A percentile compares a stretch with the other conserved stretches of the same genome.
These are phyloP conservation scores for Pogoniulus pusillus DNA, from an alignment of 2,797 vertebrate species.

Conservation along the genomic window DNA sequence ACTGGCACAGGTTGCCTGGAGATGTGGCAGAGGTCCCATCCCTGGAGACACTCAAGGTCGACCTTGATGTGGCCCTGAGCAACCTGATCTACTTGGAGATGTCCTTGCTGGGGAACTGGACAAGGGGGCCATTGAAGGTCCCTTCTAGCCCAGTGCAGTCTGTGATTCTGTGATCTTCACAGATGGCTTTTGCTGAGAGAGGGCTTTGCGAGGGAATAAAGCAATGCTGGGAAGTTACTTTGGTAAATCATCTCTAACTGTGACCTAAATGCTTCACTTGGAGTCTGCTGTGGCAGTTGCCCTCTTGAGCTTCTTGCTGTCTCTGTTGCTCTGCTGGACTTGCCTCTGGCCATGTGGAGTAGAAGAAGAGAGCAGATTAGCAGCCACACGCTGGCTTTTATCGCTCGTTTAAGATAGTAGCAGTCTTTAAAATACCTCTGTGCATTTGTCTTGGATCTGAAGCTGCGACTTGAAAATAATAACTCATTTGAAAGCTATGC, in stretches of 20 bases:
- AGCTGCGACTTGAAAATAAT: neutral
- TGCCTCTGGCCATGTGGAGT: fast-evolving
- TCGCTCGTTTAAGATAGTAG: neutral
- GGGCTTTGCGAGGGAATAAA: neutral
- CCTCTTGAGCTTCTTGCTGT: fast-evolving
- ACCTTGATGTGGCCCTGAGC: too few species aligned
- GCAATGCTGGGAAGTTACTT: fast-evolving
- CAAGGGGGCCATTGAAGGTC: too few species aligned
- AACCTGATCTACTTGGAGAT: too few species aligned
- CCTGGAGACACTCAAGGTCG: too few species aligned
- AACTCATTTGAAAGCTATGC: neutral
- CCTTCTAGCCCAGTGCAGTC: too few species aligned
- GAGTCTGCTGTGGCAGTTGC: neutral
- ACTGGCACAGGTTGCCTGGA: too few species aligned
- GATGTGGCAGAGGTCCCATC: too few species aligned
- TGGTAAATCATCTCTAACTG: neutral
- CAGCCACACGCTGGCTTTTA: fast-evolving
- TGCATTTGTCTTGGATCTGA: neutral
- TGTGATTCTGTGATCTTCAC: neutral
- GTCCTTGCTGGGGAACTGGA: too few species aligned
- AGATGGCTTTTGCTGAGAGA: neutral
- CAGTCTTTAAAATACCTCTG: neutral
- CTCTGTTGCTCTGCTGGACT: neutral
- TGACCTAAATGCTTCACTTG: neutral
- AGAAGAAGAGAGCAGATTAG: neutral